These are phyloP conservation scores for Crioceris asparagi DNA, from an alignment of 2,888 invertebrate genomes.

Conservation along the genomic window DNA sequence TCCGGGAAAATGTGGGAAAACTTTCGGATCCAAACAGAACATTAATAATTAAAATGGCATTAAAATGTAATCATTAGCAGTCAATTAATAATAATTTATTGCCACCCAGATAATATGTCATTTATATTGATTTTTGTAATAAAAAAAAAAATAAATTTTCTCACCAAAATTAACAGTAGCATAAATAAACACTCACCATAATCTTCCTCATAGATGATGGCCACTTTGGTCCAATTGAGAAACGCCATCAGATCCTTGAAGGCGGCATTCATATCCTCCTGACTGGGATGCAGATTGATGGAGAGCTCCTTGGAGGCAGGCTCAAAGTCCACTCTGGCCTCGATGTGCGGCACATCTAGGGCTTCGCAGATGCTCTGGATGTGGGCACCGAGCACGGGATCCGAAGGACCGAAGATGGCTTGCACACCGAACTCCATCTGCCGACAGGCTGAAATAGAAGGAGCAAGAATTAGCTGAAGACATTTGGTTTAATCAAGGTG, in stretches of 20 bases:
- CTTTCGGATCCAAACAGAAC: too few species aligned
- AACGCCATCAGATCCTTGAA: constrained; percentile 79
- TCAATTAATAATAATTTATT: too few species aligned
- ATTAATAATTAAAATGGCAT: constrained; percentile 4
- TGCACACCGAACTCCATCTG: constrained; percentile 78
- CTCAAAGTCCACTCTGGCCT: constrained; percentile 60
- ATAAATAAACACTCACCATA: constrained; percentile 53
- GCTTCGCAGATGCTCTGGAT: constrained; percentile 83
- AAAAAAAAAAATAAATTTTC: too few species aligned
- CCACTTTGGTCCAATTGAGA: constrained; percentile 88
- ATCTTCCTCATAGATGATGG: constrained; percentile 88
- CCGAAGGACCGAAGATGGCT: constrained; percentile 80
- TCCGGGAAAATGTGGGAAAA: too few species aligned
- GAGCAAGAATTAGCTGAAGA: not conserved
- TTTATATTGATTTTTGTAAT: too few species aligned
- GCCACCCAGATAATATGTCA: too few species aligned
- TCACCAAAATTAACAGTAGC: too few species aligned
- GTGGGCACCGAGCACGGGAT: constrained; percentile 70
- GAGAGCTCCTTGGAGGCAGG: constrained; percentile 60
- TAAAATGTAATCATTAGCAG: too few species aligned
- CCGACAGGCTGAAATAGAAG: constrained; percentile 58
- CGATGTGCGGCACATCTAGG: constrained; percentile 82
- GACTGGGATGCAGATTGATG: constrained; percentile 80
- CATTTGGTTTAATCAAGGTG: not conserved
- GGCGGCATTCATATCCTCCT: constrained; percentile 67